Base-by-base conservation (phyloP, 2,113 vertebrate genomes). In the Gobius niger region DNA sequence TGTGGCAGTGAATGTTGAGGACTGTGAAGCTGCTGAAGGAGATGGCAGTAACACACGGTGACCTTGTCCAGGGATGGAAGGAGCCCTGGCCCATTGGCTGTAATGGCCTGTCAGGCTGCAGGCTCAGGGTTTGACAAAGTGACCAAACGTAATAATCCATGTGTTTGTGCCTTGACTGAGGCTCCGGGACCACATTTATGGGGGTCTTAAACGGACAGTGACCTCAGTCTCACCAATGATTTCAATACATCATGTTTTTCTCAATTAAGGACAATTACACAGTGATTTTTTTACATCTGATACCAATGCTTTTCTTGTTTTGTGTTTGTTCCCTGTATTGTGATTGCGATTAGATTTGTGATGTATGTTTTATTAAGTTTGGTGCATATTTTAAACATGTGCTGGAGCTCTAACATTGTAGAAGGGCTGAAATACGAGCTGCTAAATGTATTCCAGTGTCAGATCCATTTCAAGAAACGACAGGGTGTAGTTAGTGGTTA, bases 101-200 rank as follows among this genome's bases (percentile, higher is more conserved):
- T 83, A 84, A 89, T 89, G 89, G 76, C 79, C 86, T 90, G 89
- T 88, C 89, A 87, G 82, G 41, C 73, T 70, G 59, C 64, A 72
- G 83, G 77, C 78, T 40, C 19, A 44, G 19, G 68, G 19, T 75
- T 71, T 85, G 83, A 88, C 71, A 71, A 76, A 85, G 75, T 68
- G 59, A 77, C 63, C 41, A n/a, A 60, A 72, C 24, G 24, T 59
- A 2, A 14, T 75, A 83, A 82, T 81, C 75, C 81, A 82, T 77
- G 79, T 84, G 80, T 87, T 85, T 86, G 65, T 72, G 11, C 44
- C 76, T 65, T 73, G 68, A 78, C 15, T 72, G 53, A 53, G 51
- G 64, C 46, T 24, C 56, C 15, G 12, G 11, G 7, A 7, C 54
- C 3, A 40, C 47, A 54, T 50, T 57, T 66, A 79, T 68, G 44